Evolutionary conservation across 2,113 vertebrate species (phyloP).

Genomic region (Eptesicus fuscus): DNA sequence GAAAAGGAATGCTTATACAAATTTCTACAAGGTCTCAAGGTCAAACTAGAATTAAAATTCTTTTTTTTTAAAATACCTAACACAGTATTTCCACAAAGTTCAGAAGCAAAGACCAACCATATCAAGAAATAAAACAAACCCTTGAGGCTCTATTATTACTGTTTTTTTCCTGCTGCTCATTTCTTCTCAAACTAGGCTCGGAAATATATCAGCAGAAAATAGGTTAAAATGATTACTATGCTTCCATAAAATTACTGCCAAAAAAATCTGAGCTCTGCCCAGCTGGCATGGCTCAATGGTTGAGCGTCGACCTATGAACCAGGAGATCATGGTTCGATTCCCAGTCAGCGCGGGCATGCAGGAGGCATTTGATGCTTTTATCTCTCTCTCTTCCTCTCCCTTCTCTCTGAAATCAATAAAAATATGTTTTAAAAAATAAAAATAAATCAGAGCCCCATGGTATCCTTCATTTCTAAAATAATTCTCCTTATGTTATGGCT

Average conservation of each 20-base stretch:
- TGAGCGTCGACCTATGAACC: too few relatives aligned
- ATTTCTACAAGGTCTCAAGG: not conserved
- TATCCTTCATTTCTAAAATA: not conserved
- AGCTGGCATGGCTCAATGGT: too few relatives aligned
- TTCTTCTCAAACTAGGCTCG: constrained; percentile 4
- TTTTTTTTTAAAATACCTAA: constrained; percentile 24
- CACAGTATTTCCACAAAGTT: constrained; percentile 28
- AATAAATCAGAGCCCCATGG: not conserved
- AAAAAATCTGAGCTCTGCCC: not conserved
- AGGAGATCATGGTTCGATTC: too few relatives aligned
- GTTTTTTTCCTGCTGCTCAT: not conserved
- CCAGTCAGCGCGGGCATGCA: too few relatives aligned
- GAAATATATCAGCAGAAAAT: constrained; percentile 44
- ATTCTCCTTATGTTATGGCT: not conserved
- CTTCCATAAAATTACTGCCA: constrained; percentile 8
- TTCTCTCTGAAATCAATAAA: too few relatives aligned
- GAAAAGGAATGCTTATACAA: not conserved
- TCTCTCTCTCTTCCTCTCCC: too few relatives aligned
- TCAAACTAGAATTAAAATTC: not conserved
- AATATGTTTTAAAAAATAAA: not conserved
- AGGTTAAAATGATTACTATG: not conserved
- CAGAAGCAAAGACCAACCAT: constrained; percentile 1
- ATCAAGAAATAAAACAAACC: constrained; percentile 4
- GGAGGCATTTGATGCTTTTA: too few relatives aligned
- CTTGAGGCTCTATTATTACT: not conserved